Evolutionary conservation across 2,888 invertebrate genomes (phyloP), one percentile per base, ranked within the genome.

Genomic region (Craniophora ligustri): DNA sequence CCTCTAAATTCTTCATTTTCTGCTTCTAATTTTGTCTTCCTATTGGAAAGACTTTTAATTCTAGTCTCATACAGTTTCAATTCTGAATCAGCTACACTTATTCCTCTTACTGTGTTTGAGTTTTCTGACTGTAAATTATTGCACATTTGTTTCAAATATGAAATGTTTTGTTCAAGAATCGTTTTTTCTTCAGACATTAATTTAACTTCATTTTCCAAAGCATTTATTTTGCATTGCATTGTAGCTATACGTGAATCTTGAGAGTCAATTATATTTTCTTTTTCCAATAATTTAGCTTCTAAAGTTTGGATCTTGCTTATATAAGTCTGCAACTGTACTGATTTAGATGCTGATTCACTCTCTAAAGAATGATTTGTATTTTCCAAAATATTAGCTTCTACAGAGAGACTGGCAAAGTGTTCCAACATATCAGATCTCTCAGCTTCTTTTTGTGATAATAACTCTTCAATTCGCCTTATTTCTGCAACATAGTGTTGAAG

Each of bases 401-500:
- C 94, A 45, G 96, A 96, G 16, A 97, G 90, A 79, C 95, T 96
- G 60, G 96, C 95, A 87, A 96, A 97, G 71, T 97, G 96, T 78
- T 97, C 97, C 72, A 97, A 82, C 95, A 97, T 95, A 81, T 97
- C 97, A 54, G 95, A 95, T 51, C 97, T 94, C 87, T 97, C 97
- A 57, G 95, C 95, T 88, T 97, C 97, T 95, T 97, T 89, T 23
- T 95, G 94, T 53, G 95, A 94, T 21, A 97, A 91, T 53, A 97
- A 87, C 75, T 97, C 97, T 85, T 97, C 97, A 58, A 96, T 96
- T 72, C 96, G 94, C 77, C 96, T 95, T 11, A 97, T 96, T 92
- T 97, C 97, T 72, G 95, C 95, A 4, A 97, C 97, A 88, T 97
- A 97, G 76, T 97, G 96, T 77, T 97, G 97, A 57, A 97, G 86